Percentiles rank a stretch among this genome's conserved stretches.
Evolutionary conservation across 2,797 vertebrate genomes (phyloP).

Genomic region (Telmatherina bonti): DNA sequence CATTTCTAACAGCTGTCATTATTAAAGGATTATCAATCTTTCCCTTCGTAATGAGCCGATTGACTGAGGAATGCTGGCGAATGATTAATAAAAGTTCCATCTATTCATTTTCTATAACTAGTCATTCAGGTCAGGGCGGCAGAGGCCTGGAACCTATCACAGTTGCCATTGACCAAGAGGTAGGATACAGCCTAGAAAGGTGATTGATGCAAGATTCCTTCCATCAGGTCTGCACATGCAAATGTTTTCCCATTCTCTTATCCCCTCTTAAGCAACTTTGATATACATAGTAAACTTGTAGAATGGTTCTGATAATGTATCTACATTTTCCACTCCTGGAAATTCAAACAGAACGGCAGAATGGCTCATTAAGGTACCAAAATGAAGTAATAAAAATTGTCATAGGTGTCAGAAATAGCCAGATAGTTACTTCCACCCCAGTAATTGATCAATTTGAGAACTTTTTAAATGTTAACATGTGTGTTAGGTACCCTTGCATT

Average conservation of each 20-base stretch:
- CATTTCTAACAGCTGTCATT: slow-evolving; percentile 18
- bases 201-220: not conserved
- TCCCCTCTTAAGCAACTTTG: not conserved
- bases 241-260: not conserved
- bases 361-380: too few species aligned
- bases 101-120: not conserved
- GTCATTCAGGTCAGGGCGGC: too few species aligned
- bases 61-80: slow-evolving; percentile 1
- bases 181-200: too few species aligned
- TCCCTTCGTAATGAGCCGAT: not conserved
- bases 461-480: not conserved
- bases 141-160: too few species aligned
- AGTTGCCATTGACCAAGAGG: too few species aligned
- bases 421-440: too few species aligned
- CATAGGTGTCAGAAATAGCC: too few species aligned
- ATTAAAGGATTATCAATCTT: slow-evolving; percentile 11
- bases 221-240: not conserved
- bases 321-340: too few species aligned
- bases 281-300: slow-evolving; percentile 1
- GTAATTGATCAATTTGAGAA: too few species aligned
- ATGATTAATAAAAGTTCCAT: slow-evolving; percentile 19
- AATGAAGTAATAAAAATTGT: too few species aligned
- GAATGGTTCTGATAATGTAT: not conserved
- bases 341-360: too few species aligned
- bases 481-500: not conserved